Conservation (phyloP, 2,797 vertebrate genomes). For the Pristis pectinata region DNA sequence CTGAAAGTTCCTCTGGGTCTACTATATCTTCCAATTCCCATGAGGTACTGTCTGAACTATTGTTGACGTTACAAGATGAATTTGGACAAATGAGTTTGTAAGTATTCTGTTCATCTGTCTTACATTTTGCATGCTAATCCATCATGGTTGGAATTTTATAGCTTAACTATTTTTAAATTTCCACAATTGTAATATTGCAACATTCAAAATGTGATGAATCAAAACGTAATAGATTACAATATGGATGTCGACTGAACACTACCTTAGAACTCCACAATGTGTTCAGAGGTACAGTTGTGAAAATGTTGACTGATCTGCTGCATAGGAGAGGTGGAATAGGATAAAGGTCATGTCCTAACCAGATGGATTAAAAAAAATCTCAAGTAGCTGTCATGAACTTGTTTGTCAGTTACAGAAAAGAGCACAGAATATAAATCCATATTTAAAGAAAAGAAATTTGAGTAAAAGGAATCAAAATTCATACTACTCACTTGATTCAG, state of each 20-base stretch:
- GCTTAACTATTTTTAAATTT: not conserved
- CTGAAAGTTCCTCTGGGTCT: conserved; percentile 35
- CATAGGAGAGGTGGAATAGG: not conserved
- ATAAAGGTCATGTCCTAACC: not conserved
- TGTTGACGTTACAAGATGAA: conserved; percentile 82
- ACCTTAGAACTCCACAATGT: not conserved
- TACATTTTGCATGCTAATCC: not conserved
- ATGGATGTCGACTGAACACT: not conserved
- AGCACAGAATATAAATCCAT: not conserved
- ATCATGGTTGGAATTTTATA: not conserved
- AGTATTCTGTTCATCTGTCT: conserved; percentile 49
- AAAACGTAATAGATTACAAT: not conserved
- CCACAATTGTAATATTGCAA: not conserved
- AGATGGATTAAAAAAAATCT: not conserved
- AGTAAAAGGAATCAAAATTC: not conserved
- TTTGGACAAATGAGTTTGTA: conserved; percentile 88
- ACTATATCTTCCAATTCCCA: conserved; percentile 55
- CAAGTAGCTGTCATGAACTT: not conserved
- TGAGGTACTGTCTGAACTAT: conserved; percentile 76
- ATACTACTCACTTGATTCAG: not conserved
- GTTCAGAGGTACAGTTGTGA: not conserved
- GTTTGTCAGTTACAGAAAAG: not conserved
- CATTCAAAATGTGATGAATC: not conserved
- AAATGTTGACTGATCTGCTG: not conserved
- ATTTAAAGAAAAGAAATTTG: not conserved